A percentile compares a stretch with the other conserved stretches of the same genome.
Conservation (phyloP, 2,113 vertebrate species). For the Rhineura floridana region DNA sequence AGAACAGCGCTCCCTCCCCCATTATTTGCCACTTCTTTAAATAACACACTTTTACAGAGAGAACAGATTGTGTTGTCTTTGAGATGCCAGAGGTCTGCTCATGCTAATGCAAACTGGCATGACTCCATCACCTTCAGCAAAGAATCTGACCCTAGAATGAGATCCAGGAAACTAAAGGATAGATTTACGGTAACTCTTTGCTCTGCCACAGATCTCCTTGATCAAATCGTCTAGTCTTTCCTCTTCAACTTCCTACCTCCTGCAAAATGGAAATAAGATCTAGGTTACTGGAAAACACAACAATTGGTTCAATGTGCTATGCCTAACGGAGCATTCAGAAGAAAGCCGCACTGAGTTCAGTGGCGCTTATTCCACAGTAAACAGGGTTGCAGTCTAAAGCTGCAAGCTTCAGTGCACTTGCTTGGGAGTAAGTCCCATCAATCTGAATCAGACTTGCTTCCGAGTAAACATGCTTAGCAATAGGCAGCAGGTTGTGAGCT, state of each 20-base stretch:
- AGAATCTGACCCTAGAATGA: not conserved
- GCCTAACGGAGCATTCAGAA: not conserved
- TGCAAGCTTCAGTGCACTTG: too few relatives aligned
- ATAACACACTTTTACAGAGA: not conserved
- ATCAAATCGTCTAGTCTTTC: not conserved
- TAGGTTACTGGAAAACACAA: not conserved
- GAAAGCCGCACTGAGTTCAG: not conserved
- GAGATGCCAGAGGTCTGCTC: not conserved
- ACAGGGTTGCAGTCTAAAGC: not conserved
- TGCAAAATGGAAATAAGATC: conserved; percentile 18
- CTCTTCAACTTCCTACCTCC: not conserved
- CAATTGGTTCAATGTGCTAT: conserved; percentile 33
- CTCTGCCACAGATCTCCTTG: not conserved
- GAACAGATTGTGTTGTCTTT: not conserved
- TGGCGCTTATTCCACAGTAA: too few relatives aligned
- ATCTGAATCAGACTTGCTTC: too few relatives aligned
- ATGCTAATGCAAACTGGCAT: not conserved
- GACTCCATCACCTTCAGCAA: not conserved
- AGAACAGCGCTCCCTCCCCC: not conserved
- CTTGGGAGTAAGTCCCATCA: not conserved
- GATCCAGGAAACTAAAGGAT: conserved; percentile 14
- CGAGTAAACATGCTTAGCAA: not conserved
- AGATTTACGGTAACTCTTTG: not conserved
- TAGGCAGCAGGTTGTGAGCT: not conserved
- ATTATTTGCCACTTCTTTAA: not conserved